Conservation (phyloP, 2,888 invertebrate genomes). For the Altica lythri region DNA sequence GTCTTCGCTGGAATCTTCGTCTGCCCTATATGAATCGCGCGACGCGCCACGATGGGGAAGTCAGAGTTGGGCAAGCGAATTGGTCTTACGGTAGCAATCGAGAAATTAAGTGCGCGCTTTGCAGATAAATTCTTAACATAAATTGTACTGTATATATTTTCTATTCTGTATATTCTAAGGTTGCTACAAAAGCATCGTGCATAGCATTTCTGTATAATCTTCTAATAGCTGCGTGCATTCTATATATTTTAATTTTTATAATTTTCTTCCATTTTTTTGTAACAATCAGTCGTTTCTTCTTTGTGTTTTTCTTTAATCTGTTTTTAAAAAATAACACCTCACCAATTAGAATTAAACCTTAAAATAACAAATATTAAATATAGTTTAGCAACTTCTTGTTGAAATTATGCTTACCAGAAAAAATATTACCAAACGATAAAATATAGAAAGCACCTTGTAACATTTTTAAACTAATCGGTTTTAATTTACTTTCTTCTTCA, state of each 20-base stretch:
- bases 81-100: too few relatives aligned
- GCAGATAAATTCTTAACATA: too few relatives aligned
- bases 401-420: conserved; percentile 60
- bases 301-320: conserved; percentile 25
- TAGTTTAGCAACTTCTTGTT: neutral
- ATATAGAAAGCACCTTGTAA: conserved; percentile 75
- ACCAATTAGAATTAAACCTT: conserved; percentile 23
- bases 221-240: conserved; percentile 24
- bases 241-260: conserved; percentile 29
- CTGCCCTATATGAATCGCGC: too few relatives aligned
- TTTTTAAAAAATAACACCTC: conserved; percentile 39
- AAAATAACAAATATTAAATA: conserved; percentile 6
- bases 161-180: conserved; percentile 49
- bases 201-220: conserved; percentile 42
- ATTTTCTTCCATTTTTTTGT: conserved; percentile 27
- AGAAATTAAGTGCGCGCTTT: too few relatives aligned
- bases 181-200: conserved; percentile 47
- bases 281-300: conserved; percentile 21
- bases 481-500: conserved; percentile 55
- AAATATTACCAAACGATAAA: conserved; percentile 66
- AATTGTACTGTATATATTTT: too few relatives aligned
- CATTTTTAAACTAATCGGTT: conserved; percentile 73
- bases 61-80: too few relatives aligned
- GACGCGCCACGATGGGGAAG: too few relatives aligned
- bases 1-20: too few relatives aligned